Evolutionary conservation across 2,797 vertebrate species (phyloP), one percentile per base, ranked within the genome.

Genomic region (Champsocephalus gunnari): DNA sequence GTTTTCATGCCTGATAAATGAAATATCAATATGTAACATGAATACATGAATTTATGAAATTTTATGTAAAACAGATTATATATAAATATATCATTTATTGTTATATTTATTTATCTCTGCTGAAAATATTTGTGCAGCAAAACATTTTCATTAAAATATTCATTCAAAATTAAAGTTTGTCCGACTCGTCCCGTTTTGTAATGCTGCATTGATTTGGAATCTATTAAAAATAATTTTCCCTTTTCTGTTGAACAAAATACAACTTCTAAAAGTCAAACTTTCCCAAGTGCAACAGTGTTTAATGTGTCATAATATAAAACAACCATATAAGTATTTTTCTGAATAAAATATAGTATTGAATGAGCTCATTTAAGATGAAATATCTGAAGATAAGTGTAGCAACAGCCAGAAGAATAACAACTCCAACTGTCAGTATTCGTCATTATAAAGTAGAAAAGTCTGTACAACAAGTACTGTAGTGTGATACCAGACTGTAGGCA

Each of bases 401-500:
- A 44, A 50, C 7, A 3, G 2, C 17, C 34, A 38, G 28, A 61
- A 11, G 5, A 38, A 13, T 13, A 14, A 41, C 0, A 2, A 43
- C 28, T 13, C 28, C 11, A 48, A 9, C n/a, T 28, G 8, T 55
- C 11, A 50, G 12, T 16, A 43, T 21, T 14, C 11, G 12, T 50
- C 38, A 17, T 14, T 38, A 41, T 71, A 19, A 7, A 0, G 13
- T 17, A 62, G 21, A 9, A 51, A 2, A 0, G 3, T 45, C 13
- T 19, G 3, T 45, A 9, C 21, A 21, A 47, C 38, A 65, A n/a
- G 4, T 2, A 59, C 12, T 34, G 4, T 1, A 38, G 34, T 54
- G 24, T 0, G 1, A 48, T 12, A 1, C 4, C 0, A 14, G 17
- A 12, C 41, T 5, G 1, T 21, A n/a, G 16, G 12, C 41, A 17